Conservation (phyloP, 1,140 invertebrate genomes). For the Elysia chlorotica region DNA sequence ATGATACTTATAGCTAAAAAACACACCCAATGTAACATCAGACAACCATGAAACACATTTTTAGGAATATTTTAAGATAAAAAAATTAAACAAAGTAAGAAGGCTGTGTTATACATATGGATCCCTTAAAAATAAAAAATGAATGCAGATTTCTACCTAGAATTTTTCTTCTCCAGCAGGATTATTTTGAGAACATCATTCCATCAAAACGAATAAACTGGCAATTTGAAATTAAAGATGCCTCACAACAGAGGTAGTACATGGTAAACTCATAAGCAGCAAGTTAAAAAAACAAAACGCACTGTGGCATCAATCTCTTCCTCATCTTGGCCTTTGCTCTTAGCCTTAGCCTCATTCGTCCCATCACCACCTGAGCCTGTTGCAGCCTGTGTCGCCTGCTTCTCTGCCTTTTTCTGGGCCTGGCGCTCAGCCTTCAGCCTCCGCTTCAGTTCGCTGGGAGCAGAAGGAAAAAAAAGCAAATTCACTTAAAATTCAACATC, state of each 20-base stretch:
- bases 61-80: too few species aligned
- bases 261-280: too few species aligned
- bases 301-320: conserved; percentile 92
- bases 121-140: not conserved
- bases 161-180: not conserved
- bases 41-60: too few species aligned
- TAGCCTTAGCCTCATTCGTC: conserved; percentile 25
- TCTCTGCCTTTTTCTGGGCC: conserved; percentile 89
- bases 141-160: not conserved
- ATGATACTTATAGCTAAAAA: too few species aligned
- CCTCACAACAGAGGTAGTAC: not conserved
- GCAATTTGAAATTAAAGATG: not conserved
- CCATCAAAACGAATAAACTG: not conserved
- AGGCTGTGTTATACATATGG: not conserved
- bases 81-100: too few species aligned
- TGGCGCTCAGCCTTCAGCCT: conserved; percentile 90
- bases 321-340: conserved; percentile 42
- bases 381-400: conserved; percentile 66
- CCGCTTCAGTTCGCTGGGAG: conserved; percentile 92
- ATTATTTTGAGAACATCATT: not conserved
- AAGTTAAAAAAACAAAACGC: too few species aligned
- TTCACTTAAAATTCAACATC: too few species aligned
- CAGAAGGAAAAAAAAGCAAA: too few species aligned
- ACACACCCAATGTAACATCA: too few species aligned
- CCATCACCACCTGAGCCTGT: conserved; percentile 36